Conservation (phyloP, 2,888 invertebrate species). For the Agrochola macilenta region DNA sequence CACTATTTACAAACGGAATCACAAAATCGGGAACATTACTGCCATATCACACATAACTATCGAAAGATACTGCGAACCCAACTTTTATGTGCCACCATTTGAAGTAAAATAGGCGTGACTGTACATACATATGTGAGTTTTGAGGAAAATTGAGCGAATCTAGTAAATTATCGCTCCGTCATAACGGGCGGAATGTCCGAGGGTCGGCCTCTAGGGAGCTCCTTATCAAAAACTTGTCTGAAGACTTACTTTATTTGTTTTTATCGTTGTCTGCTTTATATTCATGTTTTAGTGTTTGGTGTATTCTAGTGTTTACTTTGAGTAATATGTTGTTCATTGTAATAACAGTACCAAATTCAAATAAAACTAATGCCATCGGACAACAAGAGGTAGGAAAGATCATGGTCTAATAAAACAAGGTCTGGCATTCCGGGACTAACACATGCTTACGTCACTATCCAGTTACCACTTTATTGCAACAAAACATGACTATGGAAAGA, state of each 20-base stretch:
- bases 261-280: constrained; percentile 64
- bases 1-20: constrained; percentile 49
- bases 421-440: too few relatives aligned
- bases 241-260: constrained; percentile 72
- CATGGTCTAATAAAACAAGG: too few relatives aligned
- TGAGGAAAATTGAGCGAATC: constrained; percentile 54
- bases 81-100: constrained; percentile 53
- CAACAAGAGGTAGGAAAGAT: too few relatives aligned
- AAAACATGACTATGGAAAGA: too few relatives aligned
- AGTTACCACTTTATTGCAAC: too few relatives aligned
- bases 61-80: constrained; percentile 52
- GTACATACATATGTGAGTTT: constrained; percentile 55
- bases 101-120: constrained; percentile 49
- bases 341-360: too few relatives aligned
- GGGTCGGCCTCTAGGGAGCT: constrained; percentile 68
- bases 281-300: constrained; percentile 34
- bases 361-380: neutral
- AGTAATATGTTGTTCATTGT: neutral
- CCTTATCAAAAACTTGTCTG: constrained; percentile 71
- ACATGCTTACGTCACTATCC: too few relatives aligned
- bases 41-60: constrained; percentile 55
- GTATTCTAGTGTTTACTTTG: constrained; percentile 29
- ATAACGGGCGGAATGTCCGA: constrained; percentile 70
- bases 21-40: constrained; percentile 51
- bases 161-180: constrained; percentile 74